Conservation (phyloP, 2,797 vertebrate species). For the Typhlichthys subterraneus region DNA sequence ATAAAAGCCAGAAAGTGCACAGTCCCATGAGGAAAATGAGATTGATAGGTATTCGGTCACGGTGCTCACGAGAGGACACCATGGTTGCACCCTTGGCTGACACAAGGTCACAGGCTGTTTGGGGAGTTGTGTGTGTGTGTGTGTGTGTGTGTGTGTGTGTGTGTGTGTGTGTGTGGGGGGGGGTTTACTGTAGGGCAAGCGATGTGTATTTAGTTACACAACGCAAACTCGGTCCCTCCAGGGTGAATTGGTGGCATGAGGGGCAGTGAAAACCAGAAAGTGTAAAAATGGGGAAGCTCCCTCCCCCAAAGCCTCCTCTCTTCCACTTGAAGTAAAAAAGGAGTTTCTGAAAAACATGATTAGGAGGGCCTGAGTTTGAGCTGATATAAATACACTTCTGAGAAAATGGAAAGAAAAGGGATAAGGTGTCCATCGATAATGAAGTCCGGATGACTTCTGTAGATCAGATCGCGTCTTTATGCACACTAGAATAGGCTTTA, state of each 20-base stretch:
- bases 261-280: constrained; percentile 10
- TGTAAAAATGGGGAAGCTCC: neutral
- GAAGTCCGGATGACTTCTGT: too few species aligned
- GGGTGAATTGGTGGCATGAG: constrained; percentile 15
- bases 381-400: neutral
- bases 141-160: too few species aligned
- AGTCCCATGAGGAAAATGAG: constrained; percentile 33
- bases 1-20: constrained; percentile 5
- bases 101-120: too few species aligned
- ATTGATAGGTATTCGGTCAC: constrained; percentile 29
- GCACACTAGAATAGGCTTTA: too few species aligned
- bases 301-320: neutral
- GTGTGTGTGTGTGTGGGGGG: too few species aligned
- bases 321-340: neutral
- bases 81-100: constrained; percentile 30
- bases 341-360: neutral
- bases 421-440: neutral
- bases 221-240: constrained; percentile 38
- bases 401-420: constrained; percentile 1
- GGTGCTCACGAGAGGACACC: constrained; percentile 38
- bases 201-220: constrained; percentile 61
- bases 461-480: too few species aligned
- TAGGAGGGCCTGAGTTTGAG: neutral
- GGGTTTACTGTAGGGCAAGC: too few species aligned
- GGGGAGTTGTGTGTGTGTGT: too few species aligned